Conservation (phyloP, 2,888 invertebrate genomes). For the Clanis bilineata region DNA sequence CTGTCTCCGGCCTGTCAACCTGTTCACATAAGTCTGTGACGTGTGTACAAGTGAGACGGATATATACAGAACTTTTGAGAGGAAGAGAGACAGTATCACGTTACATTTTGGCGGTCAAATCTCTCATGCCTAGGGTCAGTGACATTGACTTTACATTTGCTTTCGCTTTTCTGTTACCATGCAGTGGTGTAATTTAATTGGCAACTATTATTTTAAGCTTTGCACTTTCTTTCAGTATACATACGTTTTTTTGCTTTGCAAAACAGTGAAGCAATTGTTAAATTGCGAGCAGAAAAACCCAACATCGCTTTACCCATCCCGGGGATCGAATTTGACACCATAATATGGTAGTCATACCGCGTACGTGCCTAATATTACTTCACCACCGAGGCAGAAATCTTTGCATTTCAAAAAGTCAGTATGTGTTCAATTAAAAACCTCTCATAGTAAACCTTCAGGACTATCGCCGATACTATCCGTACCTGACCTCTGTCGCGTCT, state of each 20-base stretch:
- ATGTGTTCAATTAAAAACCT: too few relatives aligned
- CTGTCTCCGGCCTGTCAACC: slow-evolving; percentile 40
- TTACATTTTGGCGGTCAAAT: slow-evolving; percentile 45
- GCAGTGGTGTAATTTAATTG: slow-evolving; percentile 32
- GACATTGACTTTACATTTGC: slow-evolving; percentile 57
- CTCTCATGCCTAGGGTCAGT: slow-evolving; percentile 49
- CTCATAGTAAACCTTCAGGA: too few relatives aligned
- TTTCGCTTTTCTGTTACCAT: slow-evolving; percentile 55
- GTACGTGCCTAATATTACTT: too few relatives aligned
- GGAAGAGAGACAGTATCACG: slow-evolving; percentile 28
- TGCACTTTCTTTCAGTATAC: background rate
- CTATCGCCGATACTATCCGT: too few relatives aligned
- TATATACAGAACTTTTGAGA: slow-evolving; percentile 29
- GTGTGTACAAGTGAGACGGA: slow-evolving; percentile 34
- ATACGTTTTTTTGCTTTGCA: background rate
- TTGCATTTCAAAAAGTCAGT: too few relatives aligned
- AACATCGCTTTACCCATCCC: too few relatives aligned
- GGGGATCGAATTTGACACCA: too few relatives aligned
- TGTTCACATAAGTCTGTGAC: slow-evolving; percentile 34
- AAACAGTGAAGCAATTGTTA: background rate
- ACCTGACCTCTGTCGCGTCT: too few relatives aligned
- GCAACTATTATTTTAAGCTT: slow-evolving; percentile 20
- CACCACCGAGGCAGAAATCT: too few relatives aligned
- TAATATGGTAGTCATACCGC: too few relatives aligned
- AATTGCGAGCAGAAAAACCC: too few relatives aligned